phyloP scores from a whole-genome alignment of 2,113 vertebrate genomes.

The Saiga tatarica region DNA sequence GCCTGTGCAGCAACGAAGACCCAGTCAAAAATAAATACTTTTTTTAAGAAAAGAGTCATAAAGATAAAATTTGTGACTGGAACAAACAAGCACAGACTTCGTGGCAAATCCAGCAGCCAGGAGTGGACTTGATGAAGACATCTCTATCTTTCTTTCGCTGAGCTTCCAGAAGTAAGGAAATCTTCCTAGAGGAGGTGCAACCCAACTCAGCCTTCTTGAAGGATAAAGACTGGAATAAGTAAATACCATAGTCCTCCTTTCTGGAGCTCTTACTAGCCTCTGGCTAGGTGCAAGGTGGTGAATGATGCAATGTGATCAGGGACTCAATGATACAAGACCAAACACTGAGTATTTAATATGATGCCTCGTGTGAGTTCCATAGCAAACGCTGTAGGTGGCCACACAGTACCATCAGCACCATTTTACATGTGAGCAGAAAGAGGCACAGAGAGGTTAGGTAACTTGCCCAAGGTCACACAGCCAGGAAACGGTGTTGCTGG shows the following conservation, averaged over 20 bases:
- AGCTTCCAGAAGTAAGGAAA: background rate
- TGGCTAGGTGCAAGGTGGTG: background rate
- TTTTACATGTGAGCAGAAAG: background rate
- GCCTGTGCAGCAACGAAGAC: background rate
- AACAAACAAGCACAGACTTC: background rate
- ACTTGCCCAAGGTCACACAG: background rate
- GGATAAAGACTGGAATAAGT: background rate
- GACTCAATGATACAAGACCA: background rate
- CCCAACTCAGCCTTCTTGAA: background rate
- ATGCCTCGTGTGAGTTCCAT: background rate
- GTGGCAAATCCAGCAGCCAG: background rate
- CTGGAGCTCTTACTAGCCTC: background rate
- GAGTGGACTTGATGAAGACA: background rate
- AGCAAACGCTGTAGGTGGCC: background rate
- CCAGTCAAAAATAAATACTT: background rate
- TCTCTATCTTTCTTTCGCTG: rapidly evolving
- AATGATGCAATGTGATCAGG: background rate
- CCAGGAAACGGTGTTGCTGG: background rate
- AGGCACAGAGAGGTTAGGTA: background rate
- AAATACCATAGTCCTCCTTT: background rate
- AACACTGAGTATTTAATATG: background rate
- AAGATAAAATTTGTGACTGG: background rate
- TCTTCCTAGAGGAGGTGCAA: background rate
- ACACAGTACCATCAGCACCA: background rate
- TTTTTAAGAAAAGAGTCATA: background rate